Evolutionary conservation across 2,797 vertebrate species (phyloP), one percentile per base, ranked within the genome.

Genomic region (Cryptoprocta ferox): DNA sequence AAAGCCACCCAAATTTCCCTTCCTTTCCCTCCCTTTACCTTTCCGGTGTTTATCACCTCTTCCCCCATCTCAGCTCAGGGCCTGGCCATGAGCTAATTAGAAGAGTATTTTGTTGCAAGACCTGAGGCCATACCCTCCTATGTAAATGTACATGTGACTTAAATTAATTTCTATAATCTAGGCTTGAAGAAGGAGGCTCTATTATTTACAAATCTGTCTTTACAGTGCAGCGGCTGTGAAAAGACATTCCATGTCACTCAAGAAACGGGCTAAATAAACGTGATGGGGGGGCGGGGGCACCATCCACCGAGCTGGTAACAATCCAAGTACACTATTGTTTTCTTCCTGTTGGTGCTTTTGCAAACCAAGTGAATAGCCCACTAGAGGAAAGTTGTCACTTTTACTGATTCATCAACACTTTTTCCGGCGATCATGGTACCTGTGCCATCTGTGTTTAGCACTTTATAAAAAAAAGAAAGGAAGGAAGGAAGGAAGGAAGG

Each of bases 391-490:
- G 97, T 97, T 98, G 98, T 98, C 98, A 98, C 96, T 98, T 97
- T 97, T 96, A 94, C 97, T 97, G 96, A 98, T 98, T 97, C 97
- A 97, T 98, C 98, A 98, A 97, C 86, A 92, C 93, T 97, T 95
- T 93, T 66, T 37, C 91, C 83, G 88, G 94, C 97, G 93, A 93
- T 95, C 81, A 81, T 88, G 48, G 68, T 99, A 99, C 99, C 99
- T 99, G 98, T 97, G 99, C 99, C 99, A 99, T 99, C 99, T 99
- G 99, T 99, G 99, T 99, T 98, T 99, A 99, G 99, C 99, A 98
- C 98, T 98, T 98, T 81, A 84, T 84, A 45, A 59, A 68, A 37
- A 68, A 98, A 98, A 99, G 99, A 98, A 98, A 98, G 99, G 99
- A 98, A 42, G 14, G 9, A 56, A 56, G 53, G 6, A 53, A 53